Base-by-base conservation (phyloP, 1,140 invertebrate genomes). In the Zaprionus davidi region DNA sequence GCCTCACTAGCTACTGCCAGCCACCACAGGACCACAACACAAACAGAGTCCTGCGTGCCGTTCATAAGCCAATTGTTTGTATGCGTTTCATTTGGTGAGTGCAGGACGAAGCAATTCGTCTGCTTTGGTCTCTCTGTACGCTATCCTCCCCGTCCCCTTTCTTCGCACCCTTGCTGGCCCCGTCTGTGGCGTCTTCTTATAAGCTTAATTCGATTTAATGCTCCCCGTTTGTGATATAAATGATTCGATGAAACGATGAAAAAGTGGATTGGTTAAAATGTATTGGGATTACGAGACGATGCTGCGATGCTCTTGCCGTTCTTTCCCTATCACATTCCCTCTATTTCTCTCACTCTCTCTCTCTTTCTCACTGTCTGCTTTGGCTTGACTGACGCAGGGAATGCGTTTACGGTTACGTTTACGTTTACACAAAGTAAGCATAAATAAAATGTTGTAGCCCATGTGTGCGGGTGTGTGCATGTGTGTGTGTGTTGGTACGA, bases 131-230 rank as follows among this genome's bases (percentile, higher is more conserved):
- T 56, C 5, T 51, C 26, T 56, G 24, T 15, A n/a, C 53, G n/a
- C 46, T 31, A 2, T 26, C 26, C 17, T 1, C 26, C 24, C 28
- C 34, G 26, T 3, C 7, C 34, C 2, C 6, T 34, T 22, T 38
- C 64, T 31, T 56, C 11, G 13, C 53, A 41, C n/a, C 64, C 41
- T 2, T 49, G 5, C 13, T 26, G 41, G 20, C 22, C 13, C 11
- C 41, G 55, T 41, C 36, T 41, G 38, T 41, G 38, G 38, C 41
- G 31, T 6, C 78, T 60, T 66, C 85, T 87, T 91, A 91, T 92
- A 85, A 92, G 81, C 90, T 92, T 92, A 92, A 92, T 84, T 92
- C 82, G 81, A 92, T 92, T 92, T 92, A 91, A 91, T 87, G 76
- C 90, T 92, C 90, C 90, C 90, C 86, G 86, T 87, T 91, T 91